These are phyloP conservation scores for Cynopterus brachyotis DNA, from an alignment of 2,113 vertebrate species.

Conservation along the genomic window DNA sequence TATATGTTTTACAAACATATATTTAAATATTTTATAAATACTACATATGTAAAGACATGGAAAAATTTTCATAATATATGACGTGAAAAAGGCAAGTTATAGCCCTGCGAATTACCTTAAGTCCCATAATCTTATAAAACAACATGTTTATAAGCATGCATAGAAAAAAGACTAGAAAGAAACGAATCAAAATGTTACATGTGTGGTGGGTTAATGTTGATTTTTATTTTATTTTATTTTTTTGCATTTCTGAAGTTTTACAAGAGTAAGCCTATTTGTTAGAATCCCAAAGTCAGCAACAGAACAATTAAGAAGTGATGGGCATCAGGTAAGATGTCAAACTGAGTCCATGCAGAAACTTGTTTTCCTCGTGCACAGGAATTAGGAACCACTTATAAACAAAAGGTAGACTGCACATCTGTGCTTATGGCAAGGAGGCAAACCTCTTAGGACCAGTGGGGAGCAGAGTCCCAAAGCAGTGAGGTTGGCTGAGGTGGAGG, in stretches of 20 bases:
- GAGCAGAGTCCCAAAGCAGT: background rate
- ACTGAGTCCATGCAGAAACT: background rate
- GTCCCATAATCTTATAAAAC: background rate
- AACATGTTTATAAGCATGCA: background rate
- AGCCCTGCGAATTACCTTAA: background rate
- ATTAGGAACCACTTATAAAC: background rate
- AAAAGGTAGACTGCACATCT: background rate
- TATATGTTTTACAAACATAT: background rate
- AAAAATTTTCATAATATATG: background rate
- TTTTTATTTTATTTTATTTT: background rate
- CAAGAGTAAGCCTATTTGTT: background rate
- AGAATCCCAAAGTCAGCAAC: background rate
- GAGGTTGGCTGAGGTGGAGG: background rate
- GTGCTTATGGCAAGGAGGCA: background rate
- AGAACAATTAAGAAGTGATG: background rate
- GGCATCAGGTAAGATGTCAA: background rate
- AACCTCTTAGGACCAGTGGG: background rate
- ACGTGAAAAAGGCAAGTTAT: constrained; percentile 19
- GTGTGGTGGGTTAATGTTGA: background rate
- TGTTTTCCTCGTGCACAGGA: background rate
- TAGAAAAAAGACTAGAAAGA: background rate
- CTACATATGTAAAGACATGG: background rate
- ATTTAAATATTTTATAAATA: background rate
- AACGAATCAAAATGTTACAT: background rate
- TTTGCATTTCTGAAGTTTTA: background rate